Evolutionary conservation across 2,113 vertebrate species (phyloP).

Genomic region (Silurus meridionalis): DNA sequence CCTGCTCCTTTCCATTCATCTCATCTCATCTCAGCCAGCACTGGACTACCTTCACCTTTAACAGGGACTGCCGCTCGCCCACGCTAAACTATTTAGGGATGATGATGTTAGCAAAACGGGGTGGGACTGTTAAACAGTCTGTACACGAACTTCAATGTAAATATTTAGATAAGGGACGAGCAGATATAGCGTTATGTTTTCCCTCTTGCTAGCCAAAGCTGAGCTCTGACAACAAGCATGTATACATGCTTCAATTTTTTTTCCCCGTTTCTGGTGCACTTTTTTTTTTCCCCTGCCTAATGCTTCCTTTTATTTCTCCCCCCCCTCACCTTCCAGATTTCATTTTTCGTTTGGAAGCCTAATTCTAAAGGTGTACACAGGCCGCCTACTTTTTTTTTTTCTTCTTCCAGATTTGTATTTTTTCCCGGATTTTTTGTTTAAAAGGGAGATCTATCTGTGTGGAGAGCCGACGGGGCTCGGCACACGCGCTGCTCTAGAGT

Average conservation of each 20-base stretch:
- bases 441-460: slow-evolving; percentile 61
- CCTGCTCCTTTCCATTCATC: slow-evolving; percentile 54
- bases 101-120: slow-evolving; percentile 7
- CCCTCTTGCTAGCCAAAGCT: slow-evolving; percentile 39
- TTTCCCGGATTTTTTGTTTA: slow-evolving; percentile 53
- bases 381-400: slow-evolving; percentile 58
- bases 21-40: slow-evolving; percentile 71
- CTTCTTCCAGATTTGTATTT: slow-evolving; percentile 56
- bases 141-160: slow-evolving; percentile 92
- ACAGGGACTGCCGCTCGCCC: slow-evolving; percentile 60
- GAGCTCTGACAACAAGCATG: slow-evolving; percentile 51
- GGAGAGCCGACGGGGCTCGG: slow-evolving; percentile 57
- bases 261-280: slow-evolving; percentile 49
- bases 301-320: slow-evolving; percentile 59
- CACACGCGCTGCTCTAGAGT: slow-evolving; percentile 45
- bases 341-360: slow-evolving; percentile 67
- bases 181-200: slow-evolving; percentile 71
- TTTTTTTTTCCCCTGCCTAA: slow-evolving; percentile 52
- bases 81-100: slow-evolving; percentile 49
- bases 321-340: slow-evolving; percentile 45
- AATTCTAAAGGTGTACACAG: slow-evolving; percentile 61
- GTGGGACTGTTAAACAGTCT: slow-evolving; percentile 89
- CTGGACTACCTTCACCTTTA: slow-evolving; percentile 65
- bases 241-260: slow-evolving; percentile 42
- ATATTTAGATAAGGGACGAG: slow-evolving; percentile 85